Evolutionary conservation across 2,888 invertebrate species (phyloP).

Genomic region (Urechis unicinctus): DNA sequence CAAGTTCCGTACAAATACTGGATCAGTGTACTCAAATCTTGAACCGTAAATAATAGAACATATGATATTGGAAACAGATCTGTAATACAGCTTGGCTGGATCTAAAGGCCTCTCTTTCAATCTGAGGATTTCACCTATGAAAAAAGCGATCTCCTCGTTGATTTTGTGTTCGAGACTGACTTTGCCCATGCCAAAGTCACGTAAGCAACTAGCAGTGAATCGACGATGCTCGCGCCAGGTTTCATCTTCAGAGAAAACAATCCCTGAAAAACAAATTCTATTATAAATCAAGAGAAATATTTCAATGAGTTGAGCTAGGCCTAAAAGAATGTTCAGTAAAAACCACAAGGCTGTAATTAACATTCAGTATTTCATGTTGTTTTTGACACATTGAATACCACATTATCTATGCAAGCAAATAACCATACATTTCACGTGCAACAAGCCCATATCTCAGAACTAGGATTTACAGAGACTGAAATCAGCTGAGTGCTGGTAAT

Average conservation of each 20-base stretch:
- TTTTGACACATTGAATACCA: too few relatives aligned
- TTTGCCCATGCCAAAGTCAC: slow-evolving; percentile 24
- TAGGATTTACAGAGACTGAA: too few relatives aligned
- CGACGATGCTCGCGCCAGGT: slow-evolving; percentile 21
- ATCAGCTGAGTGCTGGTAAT: too few relatives aligned
- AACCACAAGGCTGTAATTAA: background rate
- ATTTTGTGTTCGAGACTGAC: slow-evolving; percentile 17
- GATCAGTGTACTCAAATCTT: slow-evolving; percentile 22
- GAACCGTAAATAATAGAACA: slow-evolving; percentile 21
- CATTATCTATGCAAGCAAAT: too few relatives aligned
- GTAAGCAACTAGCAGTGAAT: slow-evolving; percentile 17
- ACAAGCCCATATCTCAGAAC: too few relatives aligned
- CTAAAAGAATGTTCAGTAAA: background rate
- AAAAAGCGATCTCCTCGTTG: slow-evolving; percentile 12
- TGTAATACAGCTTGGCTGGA: slow-evolving; percentile 10
- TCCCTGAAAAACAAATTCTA: slow-evolving; percentile 10
- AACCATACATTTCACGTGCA: too few relatives aligned
- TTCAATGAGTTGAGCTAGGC: background rate
- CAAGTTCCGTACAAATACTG: slow-evolving; percentile 16
- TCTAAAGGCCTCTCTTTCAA: slow-evolving; percentile 12
- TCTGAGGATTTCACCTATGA: slow-evolving; percentile 10
- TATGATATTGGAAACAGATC: slow-evolving; percentile 24
- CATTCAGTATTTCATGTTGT: too few relatives aligned
- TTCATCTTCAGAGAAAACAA: slow-evolving; percentile 22
- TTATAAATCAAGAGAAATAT: background rate